These are phyloP conservation scores for Danaus melanippus DNA, from an alignment of 1,140 invertebrate species.

Conservation along the genomic window DNA sequence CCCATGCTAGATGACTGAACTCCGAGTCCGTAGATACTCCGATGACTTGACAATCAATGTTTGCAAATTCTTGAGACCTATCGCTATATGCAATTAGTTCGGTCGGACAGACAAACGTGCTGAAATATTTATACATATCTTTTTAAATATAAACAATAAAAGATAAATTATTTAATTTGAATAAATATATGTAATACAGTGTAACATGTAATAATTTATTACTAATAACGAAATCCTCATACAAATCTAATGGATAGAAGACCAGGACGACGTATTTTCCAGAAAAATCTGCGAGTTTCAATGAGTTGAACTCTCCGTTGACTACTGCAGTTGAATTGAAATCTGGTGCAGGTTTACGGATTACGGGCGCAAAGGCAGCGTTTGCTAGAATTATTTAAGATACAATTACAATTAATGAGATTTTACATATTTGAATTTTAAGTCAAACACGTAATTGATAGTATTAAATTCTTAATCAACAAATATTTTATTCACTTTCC, in stretches of 20 bases:
- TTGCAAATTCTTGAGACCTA: conserved; percentile 75
- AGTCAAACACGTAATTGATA: not conserved
- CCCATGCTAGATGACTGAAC: conserved; percentile 82
- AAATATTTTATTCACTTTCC: not conserved
- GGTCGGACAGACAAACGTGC: conserved; percentile 86
- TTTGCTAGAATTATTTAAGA: conserved; percentile 32
- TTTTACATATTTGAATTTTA: not conserved
- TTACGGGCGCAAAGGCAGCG: conserved; percentile 60
- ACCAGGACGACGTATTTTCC: conserved; percentile 97
- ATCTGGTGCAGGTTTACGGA: conserved; percentile 89
- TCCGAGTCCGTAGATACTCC: conserved; percentile 81
- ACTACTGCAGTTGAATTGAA: conserved; percentile 92
- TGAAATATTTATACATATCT: conserved; percentile 43
- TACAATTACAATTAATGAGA: conserved; percentile 1
- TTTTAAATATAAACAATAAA: conserved; percentile 9
- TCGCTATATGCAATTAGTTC: conserved; percentile 83
- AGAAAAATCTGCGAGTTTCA: conserved; percentile 87
- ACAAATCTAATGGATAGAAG: conserved; percentile 91
- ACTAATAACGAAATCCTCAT: conserved; percentile 29
- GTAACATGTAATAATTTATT: too few relatives aligned
- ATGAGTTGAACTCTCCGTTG: conserved; percentile 90
- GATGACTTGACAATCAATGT: conserved; percentile 78
- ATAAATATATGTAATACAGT: not conserved
- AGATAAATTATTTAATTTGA: conserved; percentile 2
- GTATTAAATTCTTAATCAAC: not conserved